These are phyloP conservation scores for Tryphoninae sp. DNA, from an alignment of 2,888 invertebrate genomes.

Conservation along the genomic window DNA sequence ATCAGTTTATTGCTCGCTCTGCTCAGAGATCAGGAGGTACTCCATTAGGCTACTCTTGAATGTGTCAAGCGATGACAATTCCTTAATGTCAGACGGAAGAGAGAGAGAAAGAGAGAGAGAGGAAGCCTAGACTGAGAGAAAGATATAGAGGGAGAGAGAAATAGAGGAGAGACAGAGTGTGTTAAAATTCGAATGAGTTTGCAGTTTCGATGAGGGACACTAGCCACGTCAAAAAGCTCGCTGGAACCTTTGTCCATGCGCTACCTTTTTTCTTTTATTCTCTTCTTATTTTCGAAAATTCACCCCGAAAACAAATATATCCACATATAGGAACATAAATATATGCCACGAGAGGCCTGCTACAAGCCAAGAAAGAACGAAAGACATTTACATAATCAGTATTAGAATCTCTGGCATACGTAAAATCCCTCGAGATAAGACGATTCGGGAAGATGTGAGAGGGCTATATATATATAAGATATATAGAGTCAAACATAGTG, in stretches of 20 bases:
- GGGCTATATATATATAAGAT: slow-evolving; percentile 8
- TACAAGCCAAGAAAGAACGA: slow-evolving; percentile 11
- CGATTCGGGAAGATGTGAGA: slow-evolving; percentile 29
- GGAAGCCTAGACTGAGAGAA: neutral
- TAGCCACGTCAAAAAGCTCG: slow-evolving; percentile 13
- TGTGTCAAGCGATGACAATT: too few relatives aligned
- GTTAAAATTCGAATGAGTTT: slow-evolving; percentile 60
- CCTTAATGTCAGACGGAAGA: too few relatives aligned
- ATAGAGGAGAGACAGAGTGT: neutral
- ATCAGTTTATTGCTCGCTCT: too few relatives aligned
- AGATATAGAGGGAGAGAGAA: neutral
- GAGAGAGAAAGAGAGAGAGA: neutral
- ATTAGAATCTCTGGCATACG: slow-evolving; percentile 36
- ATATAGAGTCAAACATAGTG: neutral
- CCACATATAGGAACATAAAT: neutral
- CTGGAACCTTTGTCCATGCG: neutral
- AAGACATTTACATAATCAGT: slow-evolving; percentile 54
- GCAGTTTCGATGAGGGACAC: slow-evolving; percentile 49
- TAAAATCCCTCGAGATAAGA: slow-evolving; percentile 46
- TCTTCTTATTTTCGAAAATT: slow-evolving; percentile 32
- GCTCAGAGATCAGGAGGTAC: too few relatives aligned
- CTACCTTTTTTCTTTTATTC: slow-evolving; percentile 16
- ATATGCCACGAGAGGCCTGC: slow-evolving; percentile 8
- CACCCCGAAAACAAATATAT: neutral
- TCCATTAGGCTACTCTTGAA: too few relatives aligned